A percentile compares a stretch with the other conserved stretches of the same genome.
phyloP scores from a whole-genome alignment of 2,113 vertebrate genomes.

The Dromas ardeola region DNA sequence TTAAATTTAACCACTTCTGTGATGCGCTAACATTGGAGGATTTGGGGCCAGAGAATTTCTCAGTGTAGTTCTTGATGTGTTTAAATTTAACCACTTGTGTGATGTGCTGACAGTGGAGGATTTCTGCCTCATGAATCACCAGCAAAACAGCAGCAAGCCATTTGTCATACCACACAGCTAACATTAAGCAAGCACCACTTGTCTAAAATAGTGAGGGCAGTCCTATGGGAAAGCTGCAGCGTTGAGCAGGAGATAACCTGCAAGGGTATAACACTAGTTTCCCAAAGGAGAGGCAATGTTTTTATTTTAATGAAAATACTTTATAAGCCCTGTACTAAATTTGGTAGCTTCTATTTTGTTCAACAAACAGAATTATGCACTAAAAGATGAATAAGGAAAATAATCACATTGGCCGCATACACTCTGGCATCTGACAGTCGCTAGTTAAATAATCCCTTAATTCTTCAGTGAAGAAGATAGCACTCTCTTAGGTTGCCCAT shows the following conservation, averaged over 20 bases:
- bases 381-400: background rate
- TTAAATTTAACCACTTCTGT: background rate
- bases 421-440: background rate
- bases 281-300: background rate
- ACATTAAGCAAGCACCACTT: background rate
- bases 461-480: background rate
- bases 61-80: background rate
- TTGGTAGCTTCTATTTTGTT: background rate
- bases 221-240: background rate
- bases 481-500: background rate
- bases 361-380: background rate
- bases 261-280: background rate
- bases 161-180: background rate
- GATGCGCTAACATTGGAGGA: background rate
- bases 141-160: background rate
- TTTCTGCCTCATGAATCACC: background rate
- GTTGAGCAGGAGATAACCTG: background rate
- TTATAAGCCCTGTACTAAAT: background rate
- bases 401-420: background rate
- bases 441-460: background rate
- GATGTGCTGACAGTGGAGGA: background rate
- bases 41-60: no score
- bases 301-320: background rate
- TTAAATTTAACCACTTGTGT: background rate
- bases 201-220: background rate